Base-by-base conservation (phyloP, 2,888 invertebrate genomes). In the Caenorhabditis auriculariae region DNA sequence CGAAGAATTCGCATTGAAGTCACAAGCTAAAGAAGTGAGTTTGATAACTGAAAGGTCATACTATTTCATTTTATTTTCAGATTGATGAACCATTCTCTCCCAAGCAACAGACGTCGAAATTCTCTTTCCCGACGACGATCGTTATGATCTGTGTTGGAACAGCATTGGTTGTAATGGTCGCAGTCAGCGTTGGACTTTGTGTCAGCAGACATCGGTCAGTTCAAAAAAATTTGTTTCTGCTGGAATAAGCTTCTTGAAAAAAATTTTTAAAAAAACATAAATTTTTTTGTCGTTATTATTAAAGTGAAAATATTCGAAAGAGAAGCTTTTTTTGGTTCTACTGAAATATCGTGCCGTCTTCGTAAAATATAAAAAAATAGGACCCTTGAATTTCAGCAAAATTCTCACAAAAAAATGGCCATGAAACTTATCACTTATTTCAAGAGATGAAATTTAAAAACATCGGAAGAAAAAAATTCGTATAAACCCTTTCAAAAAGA, bases 111-210 rank as follows among this genome's bases (percentile, higher is more conserved):
- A 37, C 38, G 28, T 37, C 21, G 17, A 58, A 59, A 26, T 48
- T 55, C 26, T 59, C 58, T 38, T 59, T 60, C 17, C 66, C 80
- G 2, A 75, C 75, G 9, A 66, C 72, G 1, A 65, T 79, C 24
- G 73, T 82, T 32, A 60, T 70, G 12, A 63, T 81, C 24, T 77
- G 78, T 29, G 60, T 81, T 39, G 58, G 72, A n/a, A 67, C 73
- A 1, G 80, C 78, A 2, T 70, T 60, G 4, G 45, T 81, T 24
- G 78, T 81, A 0, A 67, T 81, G 60, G 29, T 75, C 27, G 68
- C 69, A 7, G 78, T 80, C 3, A 76, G 81, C 60, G 56, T 75
- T 27, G 71, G 71, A 6, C 59, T 79, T 26, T 81, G 77, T 62
- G 67, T 76, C 9, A 70, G 66, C 1, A 65, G 69, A 21, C 73